Conservation (phyloP, 2,888 invertebrate genomes). For the Barypeithes pellucidus region DNA sequence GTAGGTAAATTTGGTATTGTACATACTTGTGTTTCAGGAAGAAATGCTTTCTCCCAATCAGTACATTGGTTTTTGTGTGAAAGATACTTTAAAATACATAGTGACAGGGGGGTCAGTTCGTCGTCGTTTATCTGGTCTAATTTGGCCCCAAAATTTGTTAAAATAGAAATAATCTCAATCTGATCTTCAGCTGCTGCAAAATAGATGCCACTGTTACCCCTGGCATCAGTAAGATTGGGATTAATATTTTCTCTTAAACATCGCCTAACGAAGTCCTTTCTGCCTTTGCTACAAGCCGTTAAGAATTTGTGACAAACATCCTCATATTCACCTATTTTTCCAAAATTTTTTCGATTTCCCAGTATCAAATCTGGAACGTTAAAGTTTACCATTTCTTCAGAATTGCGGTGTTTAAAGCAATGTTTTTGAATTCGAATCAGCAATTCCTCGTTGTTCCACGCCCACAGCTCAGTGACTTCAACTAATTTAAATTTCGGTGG, state of each 20-base stretch:
- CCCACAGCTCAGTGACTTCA: slow-evolving; percentile 63
- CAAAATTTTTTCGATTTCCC: slow-evolving; percentile 62
- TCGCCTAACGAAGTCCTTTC: slow-evolving; percentile 63
- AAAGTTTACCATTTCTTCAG: slow-evolving; percentile 64
- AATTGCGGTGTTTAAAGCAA: slow-evolving; percentile 70
- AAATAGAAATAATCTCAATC: slow-evolving; percentile 67
- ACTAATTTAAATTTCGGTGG: slow-evolving; percentile 50
- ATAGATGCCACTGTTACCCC: slow-evolving; percentile 74
- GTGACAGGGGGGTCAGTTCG: slow-evolving; percentile 72
- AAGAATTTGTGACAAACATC: slow-evolving; percentile 63
- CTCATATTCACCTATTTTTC: slow-evolving; percentile 63
- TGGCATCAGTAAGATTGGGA: slow-evolving; percentile 72
- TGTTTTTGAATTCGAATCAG: slow-evolving; percentile 72
- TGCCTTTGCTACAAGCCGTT: slow-evolving; percentile 61
- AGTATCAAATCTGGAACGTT: slow-evolving; percentile 59
- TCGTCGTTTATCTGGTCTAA: slow-evolving; percentile 73
- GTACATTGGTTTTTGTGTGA: slow-evolving; percentile 61
- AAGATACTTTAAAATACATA: slow-evolving; percentile 70
- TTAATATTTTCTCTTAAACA: slow-evolving; percentile 69
- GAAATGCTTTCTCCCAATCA: slow-evolving; percentile 68
- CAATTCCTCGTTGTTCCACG: slow-evolving; percentile 74
- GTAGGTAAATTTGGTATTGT: slow-evolving; percentile 63
- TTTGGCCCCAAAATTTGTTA: slow-evolving; percentile 73
- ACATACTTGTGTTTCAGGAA: slow-evolving; percentile 75
- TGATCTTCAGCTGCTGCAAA: slow-evolving; percentile 73